These are phyloP conservation scores for Apostichopus californicus DNA, from an alignment of 35 echinoderm and acorn worm genomes.

Conservation along the genomic window DNA sequence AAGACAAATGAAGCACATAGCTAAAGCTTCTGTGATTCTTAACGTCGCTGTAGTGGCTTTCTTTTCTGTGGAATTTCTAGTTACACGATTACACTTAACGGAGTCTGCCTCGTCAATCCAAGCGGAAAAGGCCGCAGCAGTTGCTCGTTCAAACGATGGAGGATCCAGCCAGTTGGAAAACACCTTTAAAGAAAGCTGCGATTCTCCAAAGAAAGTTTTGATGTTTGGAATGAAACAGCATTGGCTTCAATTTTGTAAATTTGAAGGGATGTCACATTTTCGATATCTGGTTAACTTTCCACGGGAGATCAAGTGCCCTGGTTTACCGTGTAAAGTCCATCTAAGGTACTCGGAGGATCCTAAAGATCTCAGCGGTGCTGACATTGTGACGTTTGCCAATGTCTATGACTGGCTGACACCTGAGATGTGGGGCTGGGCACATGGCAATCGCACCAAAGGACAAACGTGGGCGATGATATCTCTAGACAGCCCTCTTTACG, in stretches of 20 bases:
- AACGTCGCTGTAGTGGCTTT: conserved; percentile 17
- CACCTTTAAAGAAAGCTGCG: conserved; percentile 24
- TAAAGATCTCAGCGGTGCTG: not conserved
- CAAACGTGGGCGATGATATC: conserved; percentile 47
- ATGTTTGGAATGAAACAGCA: conserved; percentile 53
- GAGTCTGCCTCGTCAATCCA: not conserved
- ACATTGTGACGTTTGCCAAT: conserved; percentile 37
- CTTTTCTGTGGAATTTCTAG: not conserved
- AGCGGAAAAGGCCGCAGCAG: not conserved
- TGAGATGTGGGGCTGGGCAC: not conserved
- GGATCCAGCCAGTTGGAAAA: not conserved
- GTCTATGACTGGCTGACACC: conserved; percentile 8
- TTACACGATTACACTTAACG: not conserved
- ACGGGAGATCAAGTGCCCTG: conserved; percentile 9
- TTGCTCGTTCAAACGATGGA: not conserved
- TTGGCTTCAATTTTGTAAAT: conserved; percentile 37
- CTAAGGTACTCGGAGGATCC: conserved; percentile 34
- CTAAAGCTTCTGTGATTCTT: conserved; percentile 18
- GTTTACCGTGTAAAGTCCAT: not conserved
- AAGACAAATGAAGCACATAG: conserved; percentile 37
- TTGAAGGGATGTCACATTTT: conserved; percentile 21
- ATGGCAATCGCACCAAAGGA: not conserved
- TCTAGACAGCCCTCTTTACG: conserved; percentile 39
- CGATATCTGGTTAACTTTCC: conserved; percentile 39
- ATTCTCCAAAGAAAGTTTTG: not conserved